Percentiles rank a stretch among this genome's conserved stretches.
phyloP scores from a whole-genome alignment of 1,140 invertebrate genomes.

The Zaprionus taronus region DNA sequence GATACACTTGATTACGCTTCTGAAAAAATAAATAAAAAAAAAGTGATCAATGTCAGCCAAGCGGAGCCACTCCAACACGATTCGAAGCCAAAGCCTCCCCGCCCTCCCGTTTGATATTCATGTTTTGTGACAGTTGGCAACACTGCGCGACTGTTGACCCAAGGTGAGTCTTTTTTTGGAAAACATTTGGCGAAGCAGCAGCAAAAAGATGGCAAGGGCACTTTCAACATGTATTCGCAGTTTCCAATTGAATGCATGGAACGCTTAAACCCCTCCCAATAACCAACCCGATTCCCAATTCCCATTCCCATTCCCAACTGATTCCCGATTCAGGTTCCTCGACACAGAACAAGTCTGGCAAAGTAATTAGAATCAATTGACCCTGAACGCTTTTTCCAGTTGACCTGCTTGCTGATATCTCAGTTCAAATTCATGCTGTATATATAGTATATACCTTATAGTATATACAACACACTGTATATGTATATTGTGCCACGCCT shows the following conservation, averaged over 20 bases:
- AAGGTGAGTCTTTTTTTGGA: conserved; percentile 3
- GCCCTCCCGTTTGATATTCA: not conserved
- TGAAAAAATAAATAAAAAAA: not conserved
- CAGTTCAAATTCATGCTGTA: conserved; percentile 14
- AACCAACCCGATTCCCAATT: conserved; percentile 9
- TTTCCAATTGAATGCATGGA: conserved; percentile 62
- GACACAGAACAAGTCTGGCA: conserved; percentile 29
- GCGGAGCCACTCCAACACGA: not conserved
- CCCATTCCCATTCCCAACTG: not conserved
- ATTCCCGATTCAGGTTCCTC: not conserved
- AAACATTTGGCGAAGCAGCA: not conserved
- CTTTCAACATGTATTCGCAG: conserved; percentile 10
- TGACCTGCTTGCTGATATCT: conserved; percentile 60
- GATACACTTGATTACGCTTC: conserved; percentile 36
- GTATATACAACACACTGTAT: not conserved
- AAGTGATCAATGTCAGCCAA: conserved; percentile 22
- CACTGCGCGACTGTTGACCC: not conserved
- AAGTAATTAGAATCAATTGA: conserved; percentile 72
- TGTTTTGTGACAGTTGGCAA: conserved; percentile 14
- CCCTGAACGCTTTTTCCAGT: conserved; percentile 66
- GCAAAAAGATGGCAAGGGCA: not conserved
- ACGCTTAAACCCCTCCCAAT: conserved; percentile 48
- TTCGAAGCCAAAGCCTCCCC: not conserved
- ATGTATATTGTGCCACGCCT: not conserved
- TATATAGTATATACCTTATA: conserved; percentile 10